phyloP scores from a whole-genome alignment of 2,888 invertebrate species.

The Chydorus sphaericus region DNA sequence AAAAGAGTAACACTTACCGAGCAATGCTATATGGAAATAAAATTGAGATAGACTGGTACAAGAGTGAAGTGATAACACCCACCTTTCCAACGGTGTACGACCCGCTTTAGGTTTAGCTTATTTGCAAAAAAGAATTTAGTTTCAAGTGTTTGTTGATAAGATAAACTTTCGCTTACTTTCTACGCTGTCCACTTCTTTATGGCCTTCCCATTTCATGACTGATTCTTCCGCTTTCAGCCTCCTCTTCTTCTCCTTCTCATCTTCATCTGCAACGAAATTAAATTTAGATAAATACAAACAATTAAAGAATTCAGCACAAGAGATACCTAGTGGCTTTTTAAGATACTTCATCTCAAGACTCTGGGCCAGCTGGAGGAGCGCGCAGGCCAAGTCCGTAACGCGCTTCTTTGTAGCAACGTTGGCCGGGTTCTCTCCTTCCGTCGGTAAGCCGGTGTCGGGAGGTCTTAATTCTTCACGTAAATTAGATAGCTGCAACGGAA shows the following conservation, averaged over 20 bases:
- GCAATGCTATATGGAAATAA: slow-evolving; percentile 65
- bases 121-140: too few relatives aligned
- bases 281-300: slow-evolving; percentile 3
- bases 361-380: slow-evolving; percentile 70
- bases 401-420: background rate
- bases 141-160: background rate
- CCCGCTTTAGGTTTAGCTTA: slow-evolving; percentile 28
- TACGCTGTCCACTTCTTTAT: slow-evolving; percentile 12
- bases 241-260: slow-evolving; percentile 23
- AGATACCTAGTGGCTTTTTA: slow-evolving; percentile 59
- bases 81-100: slow-evolving; percentile 41
- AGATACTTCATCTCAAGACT: slow-evolving; percentile 70
- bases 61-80: slow-evolving; percentile 75
- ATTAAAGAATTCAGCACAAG: background rate
- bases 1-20: slow-evolving; percentile 30
- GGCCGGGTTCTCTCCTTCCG: background rate
- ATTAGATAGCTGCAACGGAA: too few relatives aligned
- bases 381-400: slow-evolving; percentile 59
- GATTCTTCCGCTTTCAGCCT: slow-evolving; percentile 19
- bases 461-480: slow-evolving; percentile 49
- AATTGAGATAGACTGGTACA: slow-evolving; percentile 66
- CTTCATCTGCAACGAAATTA: slow-evolving; percentile 18
- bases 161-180: slow-evolving; percentile 9
- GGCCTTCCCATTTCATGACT: slow-evolving; percentile 19
- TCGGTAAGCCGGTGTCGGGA: slow-evolving; percentile 16